Base-by-base conservation (phyloP, 1,140 invertebrate genomes). In the Phthorimaea operculella region DNA sequence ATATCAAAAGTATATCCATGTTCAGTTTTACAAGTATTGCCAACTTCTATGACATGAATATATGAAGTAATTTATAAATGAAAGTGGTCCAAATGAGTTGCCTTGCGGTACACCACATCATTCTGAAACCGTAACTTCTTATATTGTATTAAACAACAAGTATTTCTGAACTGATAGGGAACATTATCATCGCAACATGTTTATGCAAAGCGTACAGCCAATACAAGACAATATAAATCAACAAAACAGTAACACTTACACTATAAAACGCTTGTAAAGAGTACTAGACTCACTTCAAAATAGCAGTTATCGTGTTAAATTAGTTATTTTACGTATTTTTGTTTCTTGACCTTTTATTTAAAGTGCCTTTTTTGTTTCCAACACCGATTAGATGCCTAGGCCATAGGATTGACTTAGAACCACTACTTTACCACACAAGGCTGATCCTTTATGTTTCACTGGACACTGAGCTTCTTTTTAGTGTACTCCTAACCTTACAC, bases 401-500 rank as follows among this genome's bases (percentile, higher is more conserved):
- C 79, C 72, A 77, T 83, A 84, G 81, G 81, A 79, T 71, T 79
- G 64, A 82, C 60, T 81, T 85, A 85, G 82, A 28, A 74, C 81
- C 79, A 84, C 79, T 72, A 78, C 74, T 82, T 79, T 81, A 76
- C 76, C 72, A 84, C 79, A 85, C 81, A 63, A 79, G 76, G 79
- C 79, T 83, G 79, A 76, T 70, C 72, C 69, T 83, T 83, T 84
- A 78, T 84, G 78, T 84, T 83, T 82, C 76, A 85, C 77, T 52
- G 66, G 66, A 83, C 81, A 83, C 78, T 71, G 60, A 80, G 82
- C 82, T 83, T 85, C 66, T 84, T 84, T 80, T 82, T 85, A 85
- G 82, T 76, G 73, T 79, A 85, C 78, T 83, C 82, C 82, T 79
- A 76, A 82, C 79, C 76, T 79, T 73, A 84, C 79, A 83, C 79